Evolutionary conservation across 2,888 invertebrate species (phyloP), one percentile per base, ranked within the genome.

Genomic region (Odontothrips loti): DNA sequence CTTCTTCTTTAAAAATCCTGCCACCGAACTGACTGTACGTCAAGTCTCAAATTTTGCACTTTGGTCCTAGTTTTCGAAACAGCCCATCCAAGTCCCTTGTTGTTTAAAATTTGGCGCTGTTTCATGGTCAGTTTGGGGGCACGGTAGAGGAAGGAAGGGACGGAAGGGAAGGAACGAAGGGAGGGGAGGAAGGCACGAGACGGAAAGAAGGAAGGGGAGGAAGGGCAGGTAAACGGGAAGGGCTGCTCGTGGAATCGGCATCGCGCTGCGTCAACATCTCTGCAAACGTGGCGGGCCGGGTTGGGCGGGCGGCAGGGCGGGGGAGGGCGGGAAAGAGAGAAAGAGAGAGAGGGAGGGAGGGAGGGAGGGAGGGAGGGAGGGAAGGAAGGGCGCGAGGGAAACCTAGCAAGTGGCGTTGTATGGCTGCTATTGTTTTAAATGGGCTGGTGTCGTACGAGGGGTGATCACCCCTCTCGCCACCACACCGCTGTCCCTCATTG

Each of bases 341-440:
- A 17, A 51, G 51, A 51, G 51, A 51, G 51, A 8, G 51, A 1
- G 8, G 8, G 8, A 8, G 51, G 17, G 51, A 4, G 51, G 8
- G 51, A 51, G 51, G 17, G 51, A 51, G 51, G 12, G 11, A 58
- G 58, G 6, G 58, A 58, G 58, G n/a, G 58, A 58, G 58, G 58
- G 58, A 15, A 2, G 17, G 58, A 15, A 6, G 27, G 68, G 10
- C 27, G 68, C 27, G 68, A 23, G 27, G 68, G 68, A 75, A 75
- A 27, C 68, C 68, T 12, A 27, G 23, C 68, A 75, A 75, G 68
- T 75, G 68, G 68, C 68, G 68, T 75, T 75, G 68, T 75, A 75
- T 75, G 68, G 68, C 68, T 75, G 68, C 68, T 75, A 75, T 75
- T 75, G 68, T 75, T 75, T 75, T 75, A 75, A 75, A 75, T 75